Conservation (phyloP, 2,888 invertebrate species). For the Leptothorax acervorum region DNA sequence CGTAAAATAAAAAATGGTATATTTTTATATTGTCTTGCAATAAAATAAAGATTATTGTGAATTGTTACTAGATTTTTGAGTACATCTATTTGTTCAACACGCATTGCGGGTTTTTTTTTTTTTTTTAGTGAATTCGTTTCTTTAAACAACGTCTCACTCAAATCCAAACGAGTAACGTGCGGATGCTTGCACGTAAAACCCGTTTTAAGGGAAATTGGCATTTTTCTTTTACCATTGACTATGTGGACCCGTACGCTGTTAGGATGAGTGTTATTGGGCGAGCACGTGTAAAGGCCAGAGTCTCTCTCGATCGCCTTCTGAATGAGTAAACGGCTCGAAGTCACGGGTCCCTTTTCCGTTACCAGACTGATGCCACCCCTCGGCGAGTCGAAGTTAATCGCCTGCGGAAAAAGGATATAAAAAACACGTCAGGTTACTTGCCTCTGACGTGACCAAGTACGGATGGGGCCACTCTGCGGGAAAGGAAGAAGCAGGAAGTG, state of each 20-base stretch:
- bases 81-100: not conserved
- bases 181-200: constrained; percentile 12
- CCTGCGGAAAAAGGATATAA: constrained; percentile 86
- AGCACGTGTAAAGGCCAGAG: constrained; percentile 94
- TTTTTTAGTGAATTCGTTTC: not conserved
- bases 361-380: constrained; percentile 95
- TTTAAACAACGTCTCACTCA: constrained; percentile 11
- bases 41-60: not conserved
- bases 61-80: not conserved
- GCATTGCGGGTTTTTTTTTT: not conserved
- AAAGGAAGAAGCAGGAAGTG: constrained; percentile 27
- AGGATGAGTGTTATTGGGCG: constrained; percentile 93
- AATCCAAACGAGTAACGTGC: not conserved
- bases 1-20: not conserved
- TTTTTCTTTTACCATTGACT: constrained; percentile 90
- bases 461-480: constrained; percentile 33
- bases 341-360: constrained; percentile 94
- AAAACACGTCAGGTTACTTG: constrained; percentile 54
- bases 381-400: constrained; percentile 96
- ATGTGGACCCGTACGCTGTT: constrained; percentile 94
- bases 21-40: not conserved
- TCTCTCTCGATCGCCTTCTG: constrained; percentile 93
- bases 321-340: constrained; percentile 93
- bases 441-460: constrained; percentile 41
- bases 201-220: constrained; percentile 38